Base-by-base conservation (phyloP, 64 coral and sea anemone species). In the Montipora cactus region DNA sequence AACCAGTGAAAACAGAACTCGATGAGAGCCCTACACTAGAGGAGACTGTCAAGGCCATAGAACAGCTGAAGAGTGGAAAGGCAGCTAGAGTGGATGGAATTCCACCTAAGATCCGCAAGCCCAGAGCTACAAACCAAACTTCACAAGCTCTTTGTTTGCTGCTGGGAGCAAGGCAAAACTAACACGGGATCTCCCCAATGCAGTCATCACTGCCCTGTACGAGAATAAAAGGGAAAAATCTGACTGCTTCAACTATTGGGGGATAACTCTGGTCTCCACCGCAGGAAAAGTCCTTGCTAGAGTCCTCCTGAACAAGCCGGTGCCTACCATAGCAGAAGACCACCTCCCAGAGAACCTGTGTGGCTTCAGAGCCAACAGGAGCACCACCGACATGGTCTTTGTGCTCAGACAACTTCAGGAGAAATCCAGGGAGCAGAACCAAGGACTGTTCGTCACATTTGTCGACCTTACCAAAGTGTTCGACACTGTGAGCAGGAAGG, bases 241-340 rank as follows among this genome's bases (percentile, higher is more conserved):
- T 0, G 37, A 44, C 74, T 77, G 74, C 74, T 77, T 23, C 7
- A 77, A 44, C 74, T 77, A 77, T 5, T 12, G 37, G 12, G 74
- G 25, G 20, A 44, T 93, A 10, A 45, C 82, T 6, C 59, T 86
- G 15, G 5, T 86, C 11, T 89, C 71, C 13, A 76, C 53, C 47
- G 71, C 87, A 2, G 87, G 87, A 0, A 89, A 76, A 57, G 25
- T 89, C 7, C 72, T 89, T 20, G 70, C 69, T 12, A 4, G 71
- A 0, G 19, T 89, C 8, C 12, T 23, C 6, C 72, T 75, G 18
- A 44, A 75, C 23, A 75, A 20, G 11, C 23, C 46, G 8, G 11
- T 37, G 5, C 72, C 72, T 5, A 9, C 72, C 20, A 37, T 75
- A 5, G 72, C 5, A 4, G 22, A 37, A 23, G 22, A 75, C 7